Conservation (phyloP, 1,140 invertebrate species). For the Helicoverpa zea region DNA sequence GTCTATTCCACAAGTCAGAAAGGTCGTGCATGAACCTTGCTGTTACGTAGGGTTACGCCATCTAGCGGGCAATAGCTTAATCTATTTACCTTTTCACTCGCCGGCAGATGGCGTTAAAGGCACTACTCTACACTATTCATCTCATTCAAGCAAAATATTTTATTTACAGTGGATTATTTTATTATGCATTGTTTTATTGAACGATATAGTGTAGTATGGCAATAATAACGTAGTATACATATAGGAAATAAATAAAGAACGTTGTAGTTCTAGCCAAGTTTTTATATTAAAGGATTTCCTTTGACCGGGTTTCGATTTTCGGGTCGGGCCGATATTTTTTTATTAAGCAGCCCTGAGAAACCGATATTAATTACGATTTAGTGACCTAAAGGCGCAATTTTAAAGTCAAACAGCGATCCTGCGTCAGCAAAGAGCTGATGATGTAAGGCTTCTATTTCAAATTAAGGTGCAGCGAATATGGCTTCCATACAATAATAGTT, state of each 20-base stretch:
- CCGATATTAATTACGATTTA: too few relatives aligned
- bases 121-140: background rate
- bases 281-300: too few relatives aligned
- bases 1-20: too few relatives aligned
- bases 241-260: too few relatives aligned
- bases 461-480: background rate
- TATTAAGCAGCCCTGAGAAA: too few relatives aligned
- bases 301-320: too few relatives aligned
- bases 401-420: too few relatives aligned
- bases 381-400: too few relatives aligned
- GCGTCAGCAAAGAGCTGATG: background rate
- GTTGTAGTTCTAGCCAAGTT: too few relatives aligned
- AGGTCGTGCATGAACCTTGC: too few relatives aligned
- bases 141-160: background rate
- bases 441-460: conserved; percentile 19
- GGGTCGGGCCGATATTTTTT: too few relatives aligned
- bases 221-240: background rate
- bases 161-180: background rate
- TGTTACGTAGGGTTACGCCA: background rate
- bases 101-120: background rate
- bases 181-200: background rate
- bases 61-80: conserved; percentile 2
- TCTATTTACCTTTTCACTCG: too few relatives aligned
- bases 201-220: background rate
- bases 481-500: conserved; percentile 3